These are phyloP conservation scores for Tricholaema leucomelas DNA, from an alignment of 2,113 vertebrate species.

Conservation along the genomic window DNA sequence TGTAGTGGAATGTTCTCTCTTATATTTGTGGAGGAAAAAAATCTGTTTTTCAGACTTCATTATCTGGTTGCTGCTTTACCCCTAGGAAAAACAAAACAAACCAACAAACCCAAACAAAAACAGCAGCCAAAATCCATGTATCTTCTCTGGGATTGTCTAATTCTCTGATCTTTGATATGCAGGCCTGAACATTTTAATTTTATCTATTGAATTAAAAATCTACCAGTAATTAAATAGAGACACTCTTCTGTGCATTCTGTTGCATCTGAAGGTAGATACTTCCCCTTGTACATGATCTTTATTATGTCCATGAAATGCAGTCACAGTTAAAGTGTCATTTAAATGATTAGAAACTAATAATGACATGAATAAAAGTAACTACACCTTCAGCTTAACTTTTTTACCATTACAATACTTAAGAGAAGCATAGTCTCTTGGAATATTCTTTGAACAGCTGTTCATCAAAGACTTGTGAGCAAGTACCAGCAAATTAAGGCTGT, in stretches of 20 bases:
- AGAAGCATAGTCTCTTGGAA: not conserved
- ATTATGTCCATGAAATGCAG: too few species aligned
- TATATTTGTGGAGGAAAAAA: not conserved
- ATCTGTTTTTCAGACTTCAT: not conserved
- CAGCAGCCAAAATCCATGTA: accelerated
- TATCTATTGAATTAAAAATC: not conserved
- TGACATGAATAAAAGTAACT: not conserved
- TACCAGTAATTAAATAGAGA: not conserved
- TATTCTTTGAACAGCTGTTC: not conserved
- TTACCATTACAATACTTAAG: not conserved
- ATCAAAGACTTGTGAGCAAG: not conserved
- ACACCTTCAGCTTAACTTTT: not conserved
- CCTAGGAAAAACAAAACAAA: not conserved
- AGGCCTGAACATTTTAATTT: not conserved
- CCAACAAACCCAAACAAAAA: too few species aligned
- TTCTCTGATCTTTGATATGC: not conserved
- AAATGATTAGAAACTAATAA: not conserved
- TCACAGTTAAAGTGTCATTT: not conserved
- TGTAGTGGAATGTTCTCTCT: not conserved
- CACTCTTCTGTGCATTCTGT: not conserved
- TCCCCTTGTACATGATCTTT: not conserved
- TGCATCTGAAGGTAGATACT: not conserved
- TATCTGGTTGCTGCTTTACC: not conserved
- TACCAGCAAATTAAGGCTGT: not conserved
- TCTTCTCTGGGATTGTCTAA: not conserved